Base-by-base conservation (phyloP, 2,113 vertebrate genomes). In the Maylandia zebra region DNA sequence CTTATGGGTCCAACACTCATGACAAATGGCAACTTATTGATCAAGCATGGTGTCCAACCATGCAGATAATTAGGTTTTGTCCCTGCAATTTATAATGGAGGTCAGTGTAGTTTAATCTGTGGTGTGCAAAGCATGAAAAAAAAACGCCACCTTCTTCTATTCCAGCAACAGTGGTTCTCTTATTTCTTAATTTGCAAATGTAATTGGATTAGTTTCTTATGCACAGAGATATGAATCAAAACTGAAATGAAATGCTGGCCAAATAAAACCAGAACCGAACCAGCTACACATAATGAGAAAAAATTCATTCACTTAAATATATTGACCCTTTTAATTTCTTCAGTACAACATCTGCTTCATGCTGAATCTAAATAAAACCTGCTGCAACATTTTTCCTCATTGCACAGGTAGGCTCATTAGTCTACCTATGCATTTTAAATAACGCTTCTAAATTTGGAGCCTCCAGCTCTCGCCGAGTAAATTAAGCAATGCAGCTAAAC, bases 371-470 rank as follows among this genome's bases (percentile, higher is more conserved):
- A 82, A 84, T 27, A 8, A 41, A 83, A 81, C n/a, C 53, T 61
- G 36, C 53, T 81, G 80, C 90, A 69, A 41, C 48, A 13, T 22
- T 43, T 30, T 19, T 64, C 30, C 53, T 22, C 22, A 11, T 82
- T 19, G 48, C 50, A 83, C 27, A 83, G 43, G 53, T 85, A 52
- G 83, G 71, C 59, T 83, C 86, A 88, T 86, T 90, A 83, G 86
- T 81, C 59, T 22, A 71, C 27, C 55, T n/a, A 22, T 91, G 81
- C 81, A 82, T 92, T 89, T 90, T 87, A 71, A 88, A 90, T 81
- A 43, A 86, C 32, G 11, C 71, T 89, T 92, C 80, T 89, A 78
- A 91, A 91, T 87, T 2, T 85, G 36, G 66, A 85, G 86, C 89
- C 85, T 83, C 53, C 74, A 87, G 85, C 88, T 59, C 64, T 11